Base-by-base conservation (phyloP, 2,113 vertebrate genomes). In the Lepus timidus region DNA sequence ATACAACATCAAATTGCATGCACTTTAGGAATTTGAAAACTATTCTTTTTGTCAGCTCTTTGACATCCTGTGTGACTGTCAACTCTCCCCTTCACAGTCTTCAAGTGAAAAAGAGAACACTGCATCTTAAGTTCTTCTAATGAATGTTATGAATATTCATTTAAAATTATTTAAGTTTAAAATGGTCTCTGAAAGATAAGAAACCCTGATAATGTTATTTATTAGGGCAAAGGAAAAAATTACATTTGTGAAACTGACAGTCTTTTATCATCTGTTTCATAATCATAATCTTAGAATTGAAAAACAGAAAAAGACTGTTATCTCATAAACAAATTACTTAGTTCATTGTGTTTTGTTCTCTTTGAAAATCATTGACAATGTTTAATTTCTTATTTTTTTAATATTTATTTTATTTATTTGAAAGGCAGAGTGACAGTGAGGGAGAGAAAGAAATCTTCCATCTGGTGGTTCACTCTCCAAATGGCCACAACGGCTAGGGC, bases 321-420 rank as follows among this genome's bases (percentile, higher is more conserved):
- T 51, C 65, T 92, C 64, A 88, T 29, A 29, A 80, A 88, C 64
- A 58, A 92, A 96, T 36, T 94, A 73, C 25, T 89, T 83, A 67
- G 27, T 44, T 90, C 39, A 61, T 39, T 31, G 23, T 93, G 58
- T 74, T 88, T 93, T 90, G n/a, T 79, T 94, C 39, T 80, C 68
- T 71, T 92, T 93, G 79, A 29, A 95, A 96, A 95, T 95, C 92
- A 95, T 85, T 97, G 94, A 93, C 90, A 88, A 62, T 68, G 55
- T 88, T 94, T 93, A 96, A 96, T 96, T 94, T 93, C 61, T 94
- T 44, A 44, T 44, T 44, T 44, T 44, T 44, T 44, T 44, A 44
- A 44, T n/a, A n/a, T n/a, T n/a, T 44, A 44, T 44, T 44, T 44
- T 44, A 44, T 44, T 44, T 44, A 44, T 44, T 44, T 44, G 39